Percentiles rank a stretch among this genome's conserved stretches.
Conservation (phyloP, 2,888 invertebrate genomes). For the Ectemnius lituratus region DNA sequence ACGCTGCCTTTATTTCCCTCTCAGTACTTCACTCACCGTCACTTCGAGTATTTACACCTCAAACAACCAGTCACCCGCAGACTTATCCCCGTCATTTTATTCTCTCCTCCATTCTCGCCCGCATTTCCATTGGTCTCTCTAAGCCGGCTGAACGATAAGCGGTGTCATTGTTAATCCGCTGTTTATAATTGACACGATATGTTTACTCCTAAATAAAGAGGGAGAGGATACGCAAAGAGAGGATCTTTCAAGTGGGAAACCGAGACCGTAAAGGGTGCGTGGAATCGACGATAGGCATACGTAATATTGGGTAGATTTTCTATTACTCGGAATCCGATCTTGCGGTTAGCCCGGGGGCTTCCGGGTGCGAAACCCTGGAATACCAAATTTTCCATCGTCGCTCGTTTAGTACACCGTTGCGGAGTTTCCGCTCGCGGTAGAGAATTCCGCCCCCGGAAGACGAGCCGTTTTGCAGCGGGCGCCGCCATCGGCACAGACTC, state of each 20-base stretch:
- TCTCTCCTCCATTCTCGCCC: too few relatives aligned
- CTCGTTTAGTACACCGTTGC: neutral
- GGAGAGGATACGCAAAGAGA: neutral
- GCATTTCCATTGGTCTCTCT: too few relatives aligned
- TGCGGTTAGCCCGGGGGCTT: conserved; percentile 23
- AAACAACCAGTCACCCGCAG: too few relatives aligned
- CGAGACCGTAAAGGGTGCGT: neutral
- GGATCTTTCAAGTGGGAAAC: neutral
- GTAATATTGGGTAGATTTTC: conserved; percentile 44
- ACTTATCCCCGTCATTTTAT: too few relatives aligned
- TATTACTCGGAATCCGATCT: conserved; percentile 35
- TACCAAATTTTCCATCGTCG: conserved; percentile 20
- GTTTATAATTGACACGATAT: too few relatives aligned
- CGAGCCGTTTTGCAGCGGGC: neutral
- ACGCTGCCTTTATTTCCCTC: too few relatives aligned
- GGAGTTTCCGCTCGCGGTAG: neutral
- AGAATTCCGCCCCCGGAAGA: neutral
- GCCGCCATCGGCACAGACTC: conserved; percentile 5
- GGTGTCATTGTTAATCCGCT: too few relatives aligned
- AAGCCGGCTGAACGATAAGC: too few relatives aligned
- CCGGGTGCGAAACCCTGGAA: neutral
- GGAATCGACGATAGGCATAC: conserved; percentile 14
- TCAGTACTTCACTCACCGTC: too few relatives aligned
- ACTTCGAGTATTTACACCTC: too few relatives aligned
- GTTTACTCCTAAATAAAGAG: neutral